These are phyloP conservation scores for Sorex maritimensis DNA, from an alignment of 2,797 vertebrate genomes.

Conservation along the genomic window DNA sequence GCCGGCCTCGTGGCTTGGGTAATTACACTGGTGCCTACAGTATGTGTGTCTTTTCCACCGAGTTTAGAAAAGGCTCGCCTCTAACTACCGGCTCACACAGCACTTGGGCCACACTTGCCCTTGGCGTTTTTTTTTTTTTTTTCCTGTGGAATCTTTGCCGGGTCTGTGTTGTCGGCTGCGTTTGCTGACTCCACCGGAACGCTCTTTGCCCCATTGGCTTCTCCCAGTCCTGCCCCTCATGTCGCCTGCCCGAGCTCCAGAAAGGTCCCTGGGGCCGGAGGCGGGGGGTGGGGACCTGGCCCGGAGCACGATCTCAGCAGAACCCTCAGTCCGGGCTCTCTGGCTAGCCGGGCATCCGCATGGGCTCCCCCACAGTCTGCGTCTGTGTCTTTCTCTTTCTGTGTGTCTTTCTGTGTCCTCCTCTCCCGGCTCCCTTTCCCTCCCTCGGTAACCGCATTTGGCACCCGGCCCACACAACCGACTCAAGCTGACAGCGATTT, in stretches of 20 bases:
- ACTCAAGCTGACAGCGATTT: constrained; percentile 11
- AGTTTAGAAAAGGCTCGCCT: constrained; percentile 86
- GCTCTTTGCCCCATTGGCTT: constrained; percentile 60
- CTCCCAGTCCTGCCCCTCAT: constrained; percentile 54
- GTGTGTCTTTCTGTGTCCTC: no score
- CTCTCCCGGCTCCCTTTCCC: no score
- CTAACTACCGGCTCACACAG: constrained; percentile 85
- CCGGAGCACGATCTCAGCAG: constrained; percentile 65
- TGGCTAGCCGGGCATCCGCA: neutral
- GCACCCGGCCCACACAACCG: neutral
- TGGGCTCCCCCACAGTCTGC: constrained; percentile 34
- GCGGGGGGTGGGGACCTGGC: constrained; percentile 71
- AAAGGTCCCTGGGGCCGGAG: constrained; percentile 73
- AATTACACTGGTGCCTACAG: constrained; percentile 85
- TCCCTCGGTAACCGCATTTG: constrained; percentile 21
- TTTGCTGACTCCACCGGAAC: constrained; percentile 83
- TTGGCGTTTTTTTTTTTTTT: constrained; percentile 64
- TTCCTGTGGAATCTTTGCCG: constrained; percentile 82
- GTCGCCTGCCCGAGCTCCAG: constrained; percentile 21
- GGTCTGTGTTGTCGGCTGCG: constrained; percentile 61
- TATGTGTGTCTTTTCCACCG: constrained; percentile 80
- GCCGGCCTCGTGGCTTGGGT: constrained; percentile 71
- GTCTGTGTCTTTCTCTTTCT: neutral
- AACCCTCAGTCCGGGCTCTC: constrained; percentile 28
- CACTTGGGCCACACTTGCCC: constrained; percentile 77